Evolutionary conservation across 2,888 invertebrate species (phyloP), one percentile per base, ranked within the genome.

Genomic region (Abrostola triplasia): DNA sequence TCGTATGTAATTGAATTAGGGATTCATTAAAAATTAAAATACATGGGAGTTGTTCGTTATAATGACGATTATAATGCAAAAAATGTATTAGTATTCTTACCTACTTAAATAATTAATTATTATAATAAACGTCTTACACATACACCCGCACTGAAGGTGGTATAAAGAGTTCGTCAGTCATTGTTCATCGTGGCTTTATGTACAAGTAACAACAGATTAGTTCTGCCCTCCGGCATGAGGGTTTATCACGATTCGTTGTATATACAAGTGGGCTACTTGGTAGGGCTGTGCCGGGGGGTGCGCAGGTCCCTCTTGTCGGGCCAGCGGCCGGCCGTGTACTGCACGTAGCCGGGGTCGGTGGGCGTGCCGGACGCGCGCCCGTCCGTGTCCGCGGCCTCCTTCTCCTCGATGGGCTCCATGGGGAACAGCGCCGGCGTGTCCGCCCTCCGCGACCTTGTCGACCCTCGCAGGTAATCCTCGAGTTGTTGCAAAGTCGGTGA

Each of bases 281-380:
- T 94, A 5, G 95, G 95, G 82, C 95, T 95, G 67, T 95, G 95
- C 71, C 95, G 84, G 0, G 96, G 96, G 1, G 96, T 96, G 76
- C 95, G 95, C 7, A 95, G 83, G 79, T 93, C 95, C 36, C 93
- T 65, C 37, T 92, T 93, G 50, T 95, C 94, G 0, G 95, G 95
- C 97, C 97, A 97, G 76, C 96, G 95, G 69, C 95, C 96, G 0
- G 96, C 97, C 0, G 96, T 95, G 82, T 97, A 97, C 80, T 96
- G 96, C 1, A 97, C 97, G 79, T 96, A 97, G 5, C 97, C 97
- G 0, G 97, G 97, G 86, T 97, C 97, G 0, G 95, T 96, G 0
- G 97, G 96, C 0, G 96, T 95, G n/a, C 96, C 96, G 0, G 96
- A 95, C 0, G 95, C 95, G 54, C 95, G 86, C 0, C 92, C 94